Evolutionary conservation across 2,888 invertebrate species (phyloP).

Genomic region (Hanleya hanleyi): DNA sequence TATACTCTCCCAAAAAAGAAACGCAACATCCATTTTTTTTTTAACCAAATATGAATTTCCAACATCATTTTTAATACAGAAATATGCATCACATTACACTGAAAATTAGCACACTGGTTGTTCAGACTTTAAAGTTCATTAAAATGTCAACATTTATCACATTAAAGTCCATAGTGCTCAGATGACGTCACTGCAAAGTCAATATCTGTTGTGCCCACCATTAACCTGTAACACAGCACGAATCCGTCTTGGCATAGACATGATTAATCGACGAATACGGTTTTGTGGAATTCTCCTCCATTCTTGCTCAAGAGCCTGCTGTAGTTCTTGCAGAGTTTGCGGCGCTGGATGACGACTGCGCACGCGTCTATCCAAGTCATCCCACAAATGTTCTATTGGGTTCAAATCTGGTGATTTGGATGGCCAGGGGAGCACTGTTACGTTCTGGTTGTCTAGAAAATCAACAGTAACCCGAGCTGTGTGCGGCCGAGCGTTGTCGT

Average conservation of each 20-base stretch:
- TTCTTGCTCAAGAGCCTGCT: conserved; percentile 14
- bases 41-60: too few species aligned
- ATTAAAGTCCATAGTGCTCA: too few species aligned
- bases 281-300: conserved; percentile 23
- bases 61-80: too few species aligned
- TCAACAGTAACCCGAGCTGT: conserved; percentile 15
- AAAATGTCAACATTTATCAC: too few species aligned
- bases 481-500: conserved; percentile 36
- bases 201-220: too few species aligned
- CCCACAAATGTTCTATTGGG: conserved; percentile 34
- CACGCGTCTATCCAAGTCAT: conserved; percentile 17
- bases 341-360: conserved; percentile 15
- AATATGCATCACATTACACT: too few species aligned
- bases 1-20: too few species aligned
- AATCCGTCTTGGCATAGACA: neutral
- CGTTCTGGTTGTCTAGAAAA: conserved; percentile 20
- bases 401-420: conserved; percentile 18
- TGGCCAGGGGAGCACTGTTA: conserved; percentile 26
- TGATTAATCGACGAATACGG: neutral
- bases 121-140: too few species aligned
- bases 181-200: too few species aligned
- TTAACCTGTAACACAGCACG: neutral
- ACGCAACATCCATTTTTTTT: too few species aligned
- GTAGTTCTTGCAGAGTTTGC: conserved; percentile 19
- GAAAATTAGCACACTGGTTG: too few species aligned